These are phyloP conservation scores for Silurus glanis DNA, from an alignment of 2,113 vertebrate genomes.

Conservation along the genomic window DNA sequence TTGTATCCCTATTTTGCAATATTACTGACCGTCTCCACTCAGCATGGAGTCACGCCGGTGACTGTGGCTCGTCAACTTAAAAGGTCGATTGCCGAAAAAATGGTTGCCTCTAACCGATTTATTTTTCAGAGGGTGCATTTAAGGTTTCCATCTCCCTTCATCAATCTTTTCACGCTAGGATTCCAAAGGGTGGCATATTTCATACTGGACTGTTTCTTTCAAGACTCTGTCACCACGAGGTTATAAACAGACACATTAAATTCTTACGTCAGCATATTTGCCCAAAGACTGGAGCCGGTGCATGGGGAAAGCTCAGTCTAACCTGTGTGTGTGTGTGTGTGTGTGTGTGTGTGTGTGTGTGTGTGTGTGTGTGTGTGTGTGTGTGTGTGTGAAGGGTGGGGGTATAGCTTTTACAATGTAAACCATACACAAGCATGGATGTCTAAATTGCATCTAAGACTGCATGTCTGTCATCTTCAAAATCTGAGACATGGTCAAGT, in stretches of 20 bases:
- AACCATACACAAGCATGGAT: background rate
- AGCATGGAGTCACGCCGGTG: background rate
- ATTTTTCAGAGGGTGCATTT: slow-evolving; percentile 62
- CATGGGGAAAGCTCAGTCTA: slow-evolving; percentile 21
- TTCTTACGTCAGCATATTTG: slow-evolving; percentile 44
- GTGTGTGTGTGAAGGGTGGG: slow-evolving; percentile 3
- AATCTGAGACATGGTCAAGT: background rate
- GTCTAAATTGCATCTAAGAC: background rate
- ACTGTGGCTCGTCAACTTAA: slow-evolving; percentile 14
- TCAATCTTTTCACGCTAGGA: slow-evolving; percentile 40
- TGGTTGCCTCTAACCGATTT: slow-evolving; percentile 54
- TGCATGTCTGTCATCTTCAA: no score
- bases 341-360: slow-evolving; percentile 22
- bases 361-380: background rate
- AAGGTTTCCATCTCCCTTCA: slow-evolving; percentile 56
- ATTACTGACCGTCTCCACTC: slow-evolving; percentile 6
- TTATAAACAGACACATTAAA: slow-evolving; percentile 55
- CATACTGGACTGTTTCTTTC: slow-evolving; percentile 63
- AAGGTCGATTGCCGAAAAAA: slow-evolving; percentile 37
- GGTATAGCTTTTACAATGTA: background rate
- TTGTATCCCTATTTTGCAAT: background rate
- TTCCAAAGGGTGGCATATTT: slow-evolving; percentile 46
- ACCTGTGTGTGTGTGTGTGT: no score
- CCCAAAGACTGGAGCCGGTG: slow-evolving; percentile 30
- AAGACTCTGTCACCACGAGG: slow-evolving; percentile 51